Evolutionary conservation across 1,140 invertebrate species (phyloP).

Genomic region (Drosophila funebris): DNA sequence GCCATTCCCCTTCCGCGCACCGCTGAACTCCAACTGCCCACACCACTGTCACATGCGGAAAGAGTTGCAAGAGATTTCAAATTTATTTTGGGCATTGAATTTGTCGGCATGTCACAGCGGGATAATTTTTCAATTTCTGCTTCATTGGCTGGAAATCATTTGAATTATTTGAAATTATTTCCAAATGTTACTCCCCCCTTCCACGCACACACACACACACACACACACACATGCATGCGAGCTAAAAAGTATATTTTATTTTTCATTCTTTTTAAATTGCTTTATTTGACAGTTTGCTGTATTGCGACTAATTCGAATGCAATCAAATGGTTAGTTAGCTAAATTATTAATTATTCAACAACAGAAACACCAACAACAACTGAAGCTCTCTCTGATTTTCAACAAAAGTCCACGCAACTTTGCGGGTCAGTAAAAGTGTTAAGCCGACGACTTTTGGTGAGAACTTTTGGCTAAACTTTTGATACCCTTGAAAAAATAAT

Average conservation of each 20-base stretch:
- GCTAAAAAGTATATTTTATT: conserved; percentile 1
- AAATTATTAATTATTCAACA: conserved; percentile 19
- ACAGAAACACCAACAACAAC: not conserved
- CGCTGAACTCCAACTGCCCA: too few relatives aligned
- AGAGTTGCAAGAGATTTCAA: conserved; percentile 24
- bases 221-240: too few relatives aligned
- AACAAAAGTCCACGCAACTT: conserved; percentile 38
- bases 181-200: not conserved
- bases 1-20: not conserved
- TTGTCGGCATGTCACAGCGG: conserved; percentile 34
- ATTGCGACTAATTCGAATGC: conserved; percentile 17
- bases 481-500: not conserved
- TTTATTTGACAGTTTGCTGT: not conserved
- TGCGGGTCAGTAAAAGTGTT: conserved; percentile 36
- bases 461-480: conserved; percentile 14
- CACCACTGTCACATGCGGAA: conserved; percentile 6
- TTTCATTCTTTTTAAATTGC: not conserved
- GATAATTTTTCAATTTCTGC: conserved; percentile 40
- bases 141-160: conserved; percentile 3
- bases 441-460: conserved; percentile 22
- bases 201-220: too few relatives aligned
- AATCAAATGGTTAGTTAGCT: conserved; percentile 11
- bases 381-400: conserved; percentile 7
- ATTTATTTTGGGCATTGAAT: conserved; percentile 63
- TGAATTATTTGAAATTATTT: conserved; percentile 28